Base-by-base conservation (phyloP, 1,140 invertebrate genomes). In the Choristoneura fumiferana region DNA sequence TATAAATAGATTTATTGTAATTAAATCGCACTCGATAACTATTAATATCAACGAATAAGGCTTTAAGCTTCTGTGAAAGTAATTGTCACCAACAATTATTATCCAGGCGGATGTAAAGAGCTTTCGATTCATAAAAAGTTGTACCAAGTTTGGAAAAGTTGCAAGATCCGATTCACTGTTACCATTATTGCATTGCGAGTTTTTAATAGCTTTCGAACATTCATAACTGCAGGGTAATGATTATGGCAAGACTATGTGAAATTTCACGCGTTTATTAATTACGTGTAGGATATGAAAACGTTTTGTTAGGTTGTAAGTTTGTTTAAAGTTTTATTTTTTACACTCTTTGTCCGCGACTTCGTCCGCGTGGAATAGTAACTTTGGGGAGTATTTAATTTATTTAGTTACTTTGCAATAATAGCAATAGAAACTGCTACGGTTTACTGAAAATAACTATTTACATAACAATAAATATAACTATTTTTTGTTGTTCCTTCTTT, bases 271-370 rank as follows among this genome's bases (percentile, higher is more conserved):
- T 10, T 5, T 49, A 49, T 33, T 37, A 9, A 37, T 37, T 29
- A 29, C 22, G 22, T 29, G 6, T 29, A 29, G 6, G 22, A 2
- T 29, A 29, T 6, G 22, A 29, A 29, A 37, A 37, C 9, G n/a
- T 8, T 34, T 9, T 37, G 35, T 37, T 65, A 55, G 68, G 67
- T 73, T 76, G 68, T 74, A 4, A 37, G 3, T 37, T 37, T 4
- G n/a, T 10, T 37, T 37, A 3, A 37, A 4, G n/a, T 37, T 10
- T 37, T 34, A n/a, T 34, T 34, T 34, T 5, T 34, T 34, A 34
- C 33, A 34, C 9, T 9, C 9, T 34, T 34, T 34, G n/a, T 34
- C n/a, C n/a, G n/a, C n/a, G n/a, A n/a, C n/a, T n/a, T n/a, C n/a
- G n/a, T n/a, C n/a, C n/a, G n/a, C n/a, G n/a, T n/a, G n/a, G n/a